These are phyloP conservation scores for Pyrochroa serraticornis DNA, from an alignment of 2,888 invertebrate species.

Conservation along the genomic window DNA sequence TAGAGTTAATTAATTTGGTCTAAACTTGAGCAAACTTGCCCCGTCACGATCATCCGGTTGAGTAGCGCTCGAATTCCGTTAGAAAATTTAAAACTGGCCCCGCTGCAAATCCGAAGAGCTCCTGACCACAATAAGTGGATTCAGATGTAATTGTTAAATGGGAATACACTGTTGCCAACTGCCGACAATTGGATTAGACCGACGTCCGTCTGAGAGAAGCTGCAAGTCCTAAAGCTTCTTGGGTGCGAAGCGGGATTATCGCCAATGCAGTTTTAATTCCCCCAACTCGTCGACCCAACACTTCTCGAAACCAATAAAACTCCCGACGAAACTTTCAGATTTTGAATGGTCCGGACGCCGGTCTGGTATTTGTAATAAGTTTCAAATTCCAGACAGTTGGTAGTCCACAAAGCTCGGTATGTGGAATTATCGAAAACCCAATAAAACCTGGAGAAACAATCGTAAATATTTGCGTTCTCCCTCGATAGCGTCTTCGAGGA, in stretches of 20 bases:
- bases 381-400: constrained; percentile 29
- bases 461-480: constrained; percentile 25
- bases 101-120: constrained; percentile 30
- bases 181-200: constrained; percentile 38
- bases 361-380: constrained; percentile 28
- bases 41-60: constrained; percentile 11
- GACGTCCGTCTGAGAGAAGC: constrained; percentile 30
- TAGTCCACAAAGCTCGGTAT: constrained; percentile 27
- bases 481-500: constrained; percentile 11
- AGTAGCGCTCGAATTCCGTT: constrained; percentile 2
- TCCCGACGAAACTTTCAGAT: constrained; percentile 1
- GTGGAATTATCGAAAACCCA: constrained; percentile 26
- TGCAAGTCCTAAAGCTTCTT: constrained; percentile 31
- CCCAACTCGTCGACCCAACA: constrained; percentile 18
- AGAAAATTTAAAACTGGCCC: constrained; percentile 10
- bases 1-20: constrained; percentile 18
- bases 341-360: constrained; percentile 1
- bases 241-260: constrained; percentile 25
- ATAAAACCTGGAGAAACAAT: constrained; percentile 14
- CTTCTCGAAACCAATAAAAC: neutral
- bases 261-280: constrained; percentile 20
- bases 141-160: constrained; percentile 47
- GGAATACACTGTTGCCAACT: constrained; percentile 38
- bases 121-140: constrained; percentile 42
- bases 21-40: constrained; percentile 15